Percentiles rank a stretch among this genome's conserved stretches.
These are phyloP conservation scores for Nomada goodeniana DNA, from an alignment of 2,888 invertebrate species.

Conservation along the genomic window DNA sequence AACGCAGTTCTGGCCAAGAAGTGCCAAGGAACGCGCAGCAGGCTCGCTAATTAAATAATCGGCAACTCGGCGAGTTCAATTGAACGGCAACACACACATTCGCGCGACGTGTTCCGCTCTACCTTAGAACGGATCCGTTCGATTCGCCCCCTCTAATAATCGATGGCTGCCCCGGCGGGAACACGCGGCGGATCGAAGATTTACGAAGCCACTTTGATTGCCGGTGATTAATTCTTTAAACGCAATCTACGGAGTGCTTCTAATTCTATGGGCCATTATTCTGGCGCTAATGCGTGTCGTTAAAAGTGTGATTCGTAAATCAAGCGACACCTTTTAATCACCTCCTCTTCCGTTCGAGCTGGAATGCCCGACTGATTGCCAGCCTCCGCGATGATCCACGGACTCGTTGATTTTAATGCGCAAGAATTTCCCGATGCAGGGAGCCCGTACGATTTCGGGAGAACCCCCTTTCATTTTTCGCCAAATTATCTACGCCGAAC, in stretches of 20 bases:
- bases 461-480: not conserved
- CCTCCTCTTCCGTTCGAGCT: not conserved
- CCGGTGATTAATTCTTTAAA: constrained; percentile 39
- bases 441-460: too few species aligned
- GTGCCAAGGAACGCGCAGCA: not conserved
- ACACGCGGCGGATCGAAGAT: constrained; percentile 21
- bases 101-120: not conserved
- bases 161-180: constrained; percentile 18
- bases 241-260: constrained; percentile 27
- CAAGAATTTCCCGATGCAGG: too few species aligned
- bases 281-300: constrained; percentile 10
- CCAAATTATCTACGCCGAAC: not conserved
- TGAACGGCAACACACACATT: constrained; percentile 13
- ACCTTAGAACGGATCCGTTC: constrained; percentile 10
- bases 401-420: too few species aligned
- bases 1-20: not conserved
- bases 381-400: too few species aligned
- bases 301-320: constrained; percentile 9
- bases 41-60: constrained; percentile 11
- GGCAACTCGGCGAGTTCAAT: constrained; percentile 11
- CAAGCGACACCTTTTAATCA: not conserved
- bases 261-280: constrained; percentile 21
- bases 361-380: not conserved
- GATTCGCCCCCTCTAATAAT: constrained; percentile 32
- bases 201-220: constrained; percentile 41